Percentiles rank a stretch among this genome's conserved stretches.
Conservation (phyloP, 2,888 invertebrate species). For the Graphium colonna region DNA sequence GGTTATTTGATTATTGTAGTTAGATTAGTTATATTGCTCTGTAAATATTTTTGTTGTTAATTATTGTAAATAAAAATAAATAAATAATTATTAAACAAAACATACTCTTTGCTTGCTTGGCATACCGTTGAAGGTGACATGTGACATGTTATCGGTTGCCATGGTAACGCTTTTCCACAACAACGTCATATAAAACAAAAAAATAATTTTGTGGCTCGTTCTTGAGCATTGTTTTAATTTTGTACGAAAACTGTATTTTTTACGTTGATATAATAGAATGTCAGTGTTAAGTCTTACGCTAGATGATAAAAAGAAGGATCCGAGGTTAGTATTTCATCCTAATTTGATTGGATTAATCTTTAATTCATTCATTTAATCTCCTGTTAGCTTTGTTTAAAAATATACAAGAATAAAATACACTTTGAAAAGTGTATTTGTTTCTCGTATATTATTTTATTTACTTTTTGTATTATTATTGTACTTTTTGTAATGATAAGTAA, state of each 20-base stretch:
- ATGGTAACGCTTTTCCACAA: slow-evolving; percentile 51
- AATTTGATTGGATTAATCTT: too few species aligned
- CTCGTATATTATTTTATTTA: too few species aligned
- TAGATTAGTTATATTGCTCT: too few species aligned
- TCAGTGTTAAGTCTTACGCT: slow-evolving; percentile 74
- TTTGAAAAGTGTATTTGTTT: too few species aligned
- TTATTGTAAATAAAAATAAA: too few species aligned
- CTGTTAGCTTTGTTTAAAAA: too few species aligned
- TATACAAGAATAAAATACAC: too few species aligned
- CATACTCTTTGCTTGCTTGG: background rate
- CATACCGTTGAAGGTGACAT: slow-evolving; percentile 19
- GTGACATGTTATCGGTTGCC: slow-evolving; percentile 41
- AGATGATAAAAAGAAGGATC: slow-evolving; percentile 68
- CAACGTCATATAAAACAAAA: slow-evolving; percentile 34
- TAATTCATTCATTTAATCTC: too few species aligned
- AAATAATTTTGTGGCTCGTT: slow-evolving; percentile 32
- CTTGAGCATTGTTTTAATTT: slow-evolving; percentile 32
- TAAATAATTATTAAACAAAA: too few species aligned
- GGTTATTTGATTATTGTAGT: too few species aligned
- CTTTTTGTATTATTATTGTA: too few species aligned
- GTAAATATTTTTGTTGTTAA: too few species aligned
- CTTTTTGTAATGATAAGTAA: background rate
- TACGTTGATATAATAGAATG: slow-evolving; percentile 49
- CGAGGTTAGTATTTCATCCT: slow-evolving; percentile 39
- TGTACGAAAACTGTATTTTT: slow-evolving; percentile 49